Conservation (phyloP, 64 coral and sea anemone genomes). For the Acropora yongei region DNA sequence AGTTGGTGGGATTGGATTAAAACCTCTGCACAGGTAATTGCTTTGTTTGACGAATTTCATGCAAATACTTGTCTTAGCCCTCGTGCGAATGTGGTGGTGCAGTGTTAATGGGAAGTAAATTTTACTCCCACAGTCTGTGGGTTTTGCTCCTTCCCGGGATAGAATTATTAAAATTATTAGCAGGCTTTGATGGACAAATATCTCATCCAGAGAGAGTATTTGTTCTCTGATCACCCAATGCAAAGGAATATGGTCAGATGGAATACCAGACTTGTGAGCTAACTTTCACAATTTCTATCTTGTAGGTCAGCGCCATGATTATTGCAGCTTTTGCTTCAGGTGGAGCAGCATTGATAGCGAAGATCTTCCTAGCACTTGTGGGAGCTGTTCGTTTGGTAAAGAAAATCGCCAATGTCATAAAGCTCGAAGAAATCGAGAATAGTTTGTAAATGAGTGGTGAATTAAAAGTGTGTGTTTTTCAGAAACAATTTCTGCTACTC, state of each 20-base stretch:
- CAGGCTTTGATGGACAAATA: no score
- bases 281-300: not conserved
- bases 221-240: not conserved
- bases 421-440: constrained; percentile 25
- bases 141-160: no score
- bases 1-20: not conserved
- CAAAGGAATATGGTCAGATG: not conserved
- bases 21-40: not conserved
- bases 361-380: not conserved
- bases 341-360: constrained; percentile 37
- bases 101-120: no score
- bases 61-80: not conserved
- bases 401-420: constrained; percentile 32
- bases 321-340: constrained; percentile 38
- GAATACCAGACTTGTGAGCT: not conserved
- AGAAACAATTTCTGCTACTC: no score
- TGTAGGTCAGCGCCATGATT: constrained; percentile 2
- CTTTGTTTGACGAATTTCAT: not conserved
- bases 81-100: no score
- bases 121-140: no score
- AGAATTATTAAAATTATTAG: no score
- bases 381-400: not conserved
- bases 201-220: no score
- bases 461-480: no score
- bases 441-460: not conserved